Evolutionary conservation across 2,797 vertebrate species (phyloP).

Genomic region (Chaunax sp.): DNA sequence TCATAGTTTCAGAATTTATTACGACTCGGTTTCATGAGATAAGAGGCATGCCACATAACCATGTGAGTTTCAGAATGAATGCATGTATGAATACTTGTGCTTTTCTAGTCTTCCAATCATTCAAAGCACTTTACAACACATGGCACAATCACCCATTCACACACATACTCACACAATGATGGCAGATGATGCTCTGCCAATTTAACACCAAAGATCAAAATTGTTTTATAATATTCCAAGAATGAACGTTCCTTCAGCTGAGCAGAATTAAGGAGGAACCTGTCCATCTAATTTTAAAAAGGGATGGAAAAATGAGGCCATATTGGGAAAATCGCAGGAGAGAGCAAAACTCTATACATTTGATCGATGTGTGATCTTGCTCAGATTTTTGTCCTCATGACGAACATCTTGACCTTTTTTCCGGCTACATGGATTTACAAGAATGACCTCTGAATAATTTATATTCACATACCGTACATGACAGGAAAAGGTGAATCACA

Average conservation of each 20-base stretch:
- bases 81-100: no score
- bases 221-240: no score
- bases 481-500: not conserved
- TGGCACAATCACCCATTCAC: no score
- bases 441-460: not conserved
- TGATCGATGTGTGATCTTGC: slow-evolving; percentile 7
- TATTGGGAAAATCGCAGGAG: not conserved
- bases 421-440: slow-evolving; percentile 19
- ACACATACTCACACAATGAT: no score
- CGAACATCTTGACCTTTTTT: slow-evolving; percentile 15
- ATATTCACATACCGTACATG: not conserved
- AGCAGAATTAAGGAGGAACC: no score
- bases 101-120: no score
- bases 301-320: slow-evolving; percentile 9
- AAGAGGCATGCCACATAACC: not conserved
- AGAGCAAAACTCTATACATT: no score
- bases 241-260: no score
- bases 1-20: not conserved
- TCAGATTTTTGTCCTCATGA: slow-evolving; percentile 15
- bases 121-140: no score
- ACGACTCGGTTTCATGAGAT: slow-evolving; percentile 5
- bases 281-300: not conserved
- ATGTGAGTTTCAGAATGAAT: not conserved
- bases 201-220: no score
- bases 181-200: no score